Conservation (phyloP, 2,797 vertebrate genomes). For the Cirrhinus mrigala region DNA sequence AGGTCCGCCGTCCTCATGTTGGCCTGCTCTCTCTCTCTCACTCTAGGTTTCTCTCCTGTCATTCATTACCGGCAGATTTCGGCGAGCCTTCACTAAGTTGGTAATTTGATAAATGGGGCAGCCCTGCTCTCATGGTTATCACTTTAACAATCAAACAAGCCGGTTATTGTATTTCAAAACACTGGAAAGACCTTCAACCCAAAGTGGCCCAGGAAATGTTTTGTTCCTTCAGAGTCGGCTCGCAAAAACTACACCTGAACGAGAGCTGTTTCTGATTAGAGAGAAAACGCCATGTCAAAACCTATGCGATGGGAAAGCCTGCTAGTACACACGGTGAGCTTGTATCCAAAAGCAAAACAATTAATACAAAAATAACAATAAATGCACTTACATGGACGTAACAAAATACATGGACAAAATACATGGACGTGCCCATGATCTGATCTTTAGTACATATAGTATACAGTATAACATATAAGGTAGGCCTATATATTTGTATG, state of each 20-base stretch:
- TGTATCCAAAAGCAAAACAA: slow-evolving; percentile 2
- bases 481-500: too few species aligned
- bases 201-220: slow-evolving; percentile 40
- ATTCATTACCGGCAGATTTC: slow-evolving; percentile 67
- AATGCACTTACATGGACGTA: background rate
- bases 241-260: slow-evolving; percentile 53
- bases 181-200: slow-evolving; percentile 65
- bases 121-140: slow-evolving; percentile 69
- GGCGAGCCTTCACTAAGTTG: slow-evolving; percentile 66
- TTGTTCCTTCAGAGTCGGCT: slow-evolving; percentile 39
- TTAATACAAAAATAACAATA: background rate
- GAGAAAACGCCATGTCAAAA: slow-evolving; percentile 45
- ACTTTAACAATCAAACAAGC: slow-evolving; percentile 70
- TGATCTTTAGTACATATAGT: background rate
- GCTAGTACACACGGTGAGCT: background rate
- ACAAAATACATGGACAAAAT: slow-evolving; percentile 30
- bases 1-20: slow-evolving; percentile 55
- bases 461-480: background rate
- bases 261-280: slow-evolving; percentile 65
- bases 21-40: slow-evolving; percentile 44
- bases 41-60: slow-evolving; percentile 59
- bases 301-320: slow-evolving; percentile 42
- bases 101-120: slow-evolving; percentile 72
- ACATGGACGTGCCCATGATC: background rate
- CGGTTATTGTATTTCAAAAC: slow-evolving; percentile 69